Evolutionary conservation across 2,797 vertebrate species (phyloP).

Genomic region (Platyrinchus mystaceus): DNA sequence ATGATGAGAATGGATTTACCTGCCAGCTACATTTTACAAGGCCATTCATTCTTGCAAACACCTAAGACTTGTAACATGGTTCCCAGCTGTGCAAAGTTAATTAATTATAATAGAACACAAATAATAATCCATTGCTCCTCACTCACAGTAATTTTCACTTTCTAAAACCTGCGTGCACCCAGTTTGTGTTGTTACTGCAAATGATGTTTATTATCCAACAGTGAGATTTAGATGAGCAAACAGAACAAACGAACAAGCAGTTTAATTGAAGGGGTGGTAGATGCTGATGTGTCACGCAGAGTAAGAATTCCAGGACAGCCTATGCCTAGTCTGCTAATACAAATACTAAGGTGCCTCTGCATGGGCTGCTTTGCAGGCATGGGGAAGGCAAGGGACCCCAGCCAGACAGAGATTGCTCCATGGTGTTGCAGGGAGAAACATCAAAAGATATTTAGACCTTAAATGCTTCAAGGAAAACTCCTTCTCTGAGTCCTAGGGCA

Average conservation of each 20-base stretch:
- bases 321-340: not conserved
- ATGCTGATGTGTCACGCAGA: not conserved
- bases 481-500: not conserved
- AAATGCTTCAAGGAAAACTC: not conserved
- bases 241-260: not conserved
- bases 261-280: not conserved
- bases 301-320: not conserved
- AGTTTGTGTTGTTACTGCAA: constrained; percentile 5
- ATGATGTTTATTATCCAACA: not conserved
- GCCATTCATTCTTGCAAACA: constrained; percentile 43
- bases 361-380: not conserved
- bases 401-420: not conserved
- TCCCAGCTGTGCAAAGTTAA: constrained; percentile 50
- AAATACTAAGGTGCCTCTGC: not conserved
- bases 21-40: constrained; percentile 46
- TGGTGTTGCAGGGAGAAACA: not conserved
- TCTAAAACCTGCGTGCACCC: not conserved
- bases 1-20: constrained; percentile 35
- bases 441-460: not conserved
- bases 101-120: constrained; percentile 53
- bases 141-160: constrained; percentile 37
- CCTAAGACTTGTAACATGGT: constrained; percentile 32
- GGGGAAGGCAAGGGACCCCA: not conserved
- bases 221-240: not conserved
- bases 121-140: constrained; percentile 3